These are phyloP conservation scores for Philonicus albiceps DNA, from an alignment of 2,888 invertebrate genomes.

Conservation along the genomic window DNA sequence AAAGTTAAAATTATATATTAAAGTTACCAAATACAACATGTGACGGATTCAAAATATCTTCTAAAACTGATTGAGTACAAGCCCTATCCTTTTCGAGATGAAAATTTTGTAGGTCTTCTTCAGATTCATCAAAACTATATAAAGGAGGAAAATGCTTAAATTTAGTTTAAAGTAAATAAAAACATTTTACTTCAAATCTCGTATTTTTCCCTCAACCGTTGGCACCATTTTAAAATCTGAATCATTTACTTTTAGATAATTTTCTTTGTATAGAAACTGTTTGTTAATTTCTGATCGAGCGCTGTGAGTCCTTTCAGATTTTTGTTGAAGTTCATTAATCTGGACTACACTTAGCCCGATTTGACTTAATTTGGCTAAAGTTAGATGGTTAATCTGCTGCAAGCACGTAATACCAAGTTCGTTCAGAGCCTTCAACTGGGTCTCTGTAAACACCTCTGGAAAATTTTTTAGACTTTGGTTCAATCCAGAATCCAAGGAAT, in stretches of 20 bases:
- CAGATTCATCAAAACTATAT: not conserved
- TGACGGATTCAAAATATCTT: not conserved
- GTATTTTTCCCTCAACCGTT: not conserved
- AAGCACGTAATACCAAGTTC: slow-evolving; percentile 27
- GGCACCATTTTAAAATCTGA: not conserved
- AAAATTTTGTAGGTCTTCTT: not conserved
- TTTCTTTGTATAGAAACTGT: not conserved
- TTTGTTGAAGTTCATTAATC: slow-evolving; percentile 34
- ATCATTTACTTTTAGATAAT: not conserved
- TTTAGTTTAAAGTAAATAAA: not conserved
- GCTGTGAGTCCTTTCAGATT: not conserved
- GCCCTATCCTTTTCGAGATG: not conserved
- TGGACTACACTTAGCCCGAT: slow-evolving; percentile 32
- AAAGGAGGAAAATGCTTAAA: not conserved
- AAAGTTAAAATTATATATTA: not conserved
- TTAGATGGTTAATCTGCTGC: slow-evolving; percentile 26
- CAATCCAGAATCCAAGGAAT: not conserved
- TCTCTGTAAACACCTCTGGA: slow-evolving; percentile 9
- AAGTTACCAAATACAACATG: not conserved
- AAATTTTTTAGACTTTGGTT: not conserved
- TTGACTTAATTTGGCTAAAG: slow-evolving; percentile 42
- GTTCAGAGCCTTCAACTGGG: slow-evolving; percentile 15
- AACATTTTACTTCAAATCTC: not conserved
- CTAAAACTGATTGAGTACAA: not conserved
- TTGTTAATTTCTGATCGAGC: not conserved